Percentiles rank a stretch among this genome's conserved stretches.
Conservation (phyloP, 2,113 vertebrate species). For the Trogon melanurus region DNA sequence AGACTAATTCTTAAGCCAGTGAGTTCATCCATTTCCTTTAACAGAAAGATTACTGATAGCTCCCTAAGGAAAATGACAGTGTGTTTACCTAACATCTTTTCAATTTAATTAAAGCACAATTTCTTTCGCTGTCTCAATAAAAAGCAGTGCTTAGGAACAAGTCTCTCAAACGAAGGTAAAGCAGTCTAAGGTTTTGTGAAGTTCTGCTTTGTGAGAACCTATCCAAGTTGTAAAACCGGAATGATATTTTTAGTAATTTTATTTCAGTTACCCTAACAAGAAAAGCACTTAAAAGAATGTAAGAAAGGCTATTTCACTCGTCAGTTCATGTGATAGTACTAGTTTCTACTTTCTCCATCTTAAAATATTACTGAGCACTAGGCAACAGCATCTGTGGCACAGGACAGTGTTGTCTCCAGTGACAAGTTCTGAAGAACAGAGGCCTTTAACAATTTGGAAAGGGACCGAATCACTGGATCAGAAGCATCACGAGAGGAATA, state of each 20-base stretch:
- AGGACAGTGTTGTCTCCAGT: not conserved
- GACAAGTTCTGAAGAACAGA: not conserved
- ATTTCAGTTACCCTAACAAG: not conserved
- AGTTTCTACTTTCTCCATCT: not conserved
- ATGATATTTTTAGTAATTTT: not conserved
- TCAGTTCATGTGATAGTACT: not conserved
- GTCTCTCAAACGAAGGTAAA: not conserved
- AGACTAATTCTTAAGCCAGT: not conserved
- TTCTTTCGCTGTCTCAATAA: not conserved
- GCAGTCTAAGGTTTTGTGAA: not conserved
- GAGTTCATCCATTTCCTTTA: not conserved
- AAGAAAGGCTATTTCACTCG: not conserved
- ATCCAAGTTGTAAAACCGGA: not conserved
- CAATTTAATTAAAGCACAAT: not conserved
- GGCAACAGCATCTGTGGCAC: not conserved
- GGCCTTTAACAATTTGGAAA: not conserved
- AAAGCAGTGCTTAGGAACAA: not conserved
- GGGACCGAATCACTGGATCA: not conserved
- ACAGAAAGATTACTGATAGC: not conserved
- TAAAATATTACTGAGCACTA: not conserved
- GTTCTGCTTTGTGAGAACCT: not conserved
- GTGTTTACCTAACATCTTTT: not conserved
- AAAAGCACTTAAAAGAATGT: not conserved
- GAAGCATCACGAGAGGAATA: not conserved
- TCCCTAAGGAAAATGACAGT: not conserved